phyloP scores from a whole-genome alignment of 2,113 vertebrate species.

The Xyrauchen texanus region DNA sequence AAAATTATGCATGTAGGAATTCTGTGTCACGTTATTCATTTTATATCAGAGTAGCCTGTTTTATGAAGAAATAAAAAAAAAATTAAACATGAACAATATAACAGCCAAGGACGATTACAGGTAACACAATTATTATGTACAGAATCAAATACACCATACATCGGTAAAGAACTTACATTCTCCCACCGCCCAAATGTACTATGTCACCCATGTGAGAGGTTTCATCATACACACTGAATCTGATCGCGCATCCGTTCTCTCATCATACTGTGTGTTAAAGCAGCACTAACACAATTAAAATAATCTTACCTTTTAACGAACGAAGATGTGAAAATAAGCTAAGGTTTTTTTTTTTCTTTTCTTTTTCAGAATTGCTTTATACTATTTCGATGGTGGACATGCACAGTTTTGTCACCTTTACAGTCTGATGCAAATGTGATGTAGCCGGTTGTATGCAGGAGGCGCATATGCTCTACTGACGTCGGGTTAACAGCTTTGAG shows the following conservation, averaged over 20 bases:
- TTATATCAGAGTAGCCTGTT: no score
- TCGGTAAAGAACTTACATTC: slow-evolving; percentile 33
- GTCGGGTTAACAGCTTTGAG: no score
- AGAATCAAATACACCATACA: no score
- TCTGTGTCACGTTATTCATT: no score
- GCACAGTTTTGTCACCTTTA: neutral
- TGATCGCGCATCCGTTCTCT: slow-evolving; percentile 39
- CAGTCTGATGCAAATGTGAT: slow-evolving; percentile 19
- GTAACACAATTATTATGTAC: no score
- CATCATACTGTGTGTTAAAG: neutral
- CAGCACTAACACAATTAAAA: neutral
- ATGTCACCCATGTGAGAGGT: slow-evolving; percentile 64
- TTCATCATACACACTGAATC: slow-evolving; percentile 72
- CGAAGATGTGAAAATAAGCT: neutral
- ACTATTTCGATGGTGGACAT: neutral
- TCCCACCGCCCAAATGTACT: slow-evolving; percentile 50
- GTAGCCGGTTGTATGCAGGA: slow-evolving; percentile 8
- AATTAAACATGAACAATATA: no score
- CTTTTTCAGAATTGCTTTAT: neutral
- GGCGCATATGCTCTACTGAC: slow-evolving; percentile 21
- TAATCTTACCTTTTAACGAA: slow-evolving; percentile 34
- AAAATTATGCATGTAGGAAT: no score
- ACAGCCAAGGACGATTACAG: no score
- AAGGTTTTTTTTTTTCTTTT: no score
- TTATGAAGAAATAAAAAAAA: no score